Base-by-base conservation (phyloP, 1,140 invertebrate species). In the Lucilia cuprina region DNA sequence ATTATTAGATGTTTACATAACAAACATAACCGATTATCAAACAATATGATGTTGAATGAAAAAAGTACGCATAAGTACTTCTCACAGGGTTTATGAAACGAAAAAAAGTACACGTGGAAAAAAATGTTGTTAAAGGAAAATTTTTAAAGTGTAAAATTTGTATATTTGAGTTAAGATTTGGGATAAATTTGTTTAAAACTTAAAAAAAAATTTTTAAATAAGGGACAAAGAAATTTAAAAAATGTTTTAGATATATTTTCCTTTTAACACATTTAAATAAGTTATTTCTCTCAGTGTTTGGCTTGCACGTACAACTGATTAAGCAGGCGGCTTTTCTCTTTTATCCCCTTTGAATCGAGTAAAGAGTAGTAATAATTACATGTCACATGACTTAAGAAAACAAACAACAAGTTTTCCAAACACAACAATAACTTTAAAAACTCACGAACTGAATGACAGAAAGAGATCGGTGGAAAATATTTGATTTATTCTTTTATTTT, bases 311-410 rank as follows among this genome's bases (percentile, higher is more conserved):
- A 55, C 50, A 70, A 70, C 65, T 70, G 65, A 70, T 70, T 70
- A 70, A 70, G 25, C 65, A 21, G 10, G 65, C 65, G 65, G 65
- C 65, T 70, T 70, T 21, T 10, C n/a, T 70, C 65, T 70, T 70
- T 70, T 19, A 70, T 70, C 65, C 65, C 65, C 10, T 25, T 30
- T 5, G 10, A 25, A 21, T 19, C 65, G 17, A 47, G n/a, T 30
- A 80, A 80, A 80, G 77, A 80, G 77, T 80, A 50, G 77, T 80
- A 80, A 80, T 30, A 80, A 80, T 80, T 80, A 80, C 77, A 80
- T 80, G 77, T 80, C 77, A 80, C 77, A 80, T 80, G 19, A 80
- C n/a, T 80, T 50, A 50, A 49, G 47, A 80, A 80, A 80, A 80
- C 77, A 80, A 80, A 47, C 77, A 80, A 21, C 75, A 78, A 78